These are phyloP conservation scores for Dicrostonyx torquatus DNA, from an alignment of 2,797 vertebrate genomes.

Conservation along the genomic window DNA sequence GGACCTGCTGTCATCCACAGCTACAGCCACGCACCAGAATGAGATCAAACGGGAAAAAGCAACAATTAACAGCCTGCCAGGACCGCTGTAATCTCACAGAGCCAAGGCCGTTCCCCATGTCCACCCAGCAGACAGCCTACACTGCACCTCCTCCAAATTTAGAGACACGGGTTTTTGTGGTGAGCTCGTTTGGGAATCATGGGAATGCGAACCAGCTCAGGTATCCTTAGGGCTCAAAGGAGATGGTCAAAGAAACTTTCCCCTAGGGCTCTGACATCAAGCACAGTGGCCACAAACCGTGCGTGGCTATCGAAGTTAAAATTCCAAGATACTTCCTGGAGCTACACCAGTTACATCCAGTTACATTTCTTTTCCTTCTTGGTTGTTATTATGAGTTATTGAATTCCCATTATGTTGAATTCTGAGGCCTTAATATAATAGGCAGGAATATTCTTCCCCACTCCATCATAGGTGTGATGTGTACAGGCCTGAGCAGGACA, in stretches of 20 bases:
- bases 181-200: neutral
- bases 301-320: neutral
- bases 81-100: neutral
- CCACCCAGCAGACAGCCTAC: too few species aligned
- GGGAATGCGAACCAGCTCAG: neutral
- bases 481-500: neutral
- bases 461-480: too few species aligned
- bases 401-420: neutral
- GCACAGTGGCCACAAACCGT: neutral
- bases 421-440: neutral
- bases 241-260: neutral
- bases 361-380: neutral
- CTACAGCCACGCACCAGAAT: neutral
- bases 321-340: neutral
- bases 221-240: neutral
- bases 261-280: neutral
- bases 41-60: neutral
- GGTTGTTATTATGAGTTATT: neutral
- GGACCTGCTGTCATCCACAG: neutral
- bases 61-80: neutral
- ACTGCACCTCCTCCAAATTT: rapidly evolving
- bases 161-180: too few species aligned
- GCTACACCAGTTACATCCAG: neutral
- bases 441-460: neutral
- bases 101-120: rapidly evolving